Evolutionary conservation across 2,888 invertebrate genomes (phyloP).

Genomic region (Entomobrya proxima): DNA sequence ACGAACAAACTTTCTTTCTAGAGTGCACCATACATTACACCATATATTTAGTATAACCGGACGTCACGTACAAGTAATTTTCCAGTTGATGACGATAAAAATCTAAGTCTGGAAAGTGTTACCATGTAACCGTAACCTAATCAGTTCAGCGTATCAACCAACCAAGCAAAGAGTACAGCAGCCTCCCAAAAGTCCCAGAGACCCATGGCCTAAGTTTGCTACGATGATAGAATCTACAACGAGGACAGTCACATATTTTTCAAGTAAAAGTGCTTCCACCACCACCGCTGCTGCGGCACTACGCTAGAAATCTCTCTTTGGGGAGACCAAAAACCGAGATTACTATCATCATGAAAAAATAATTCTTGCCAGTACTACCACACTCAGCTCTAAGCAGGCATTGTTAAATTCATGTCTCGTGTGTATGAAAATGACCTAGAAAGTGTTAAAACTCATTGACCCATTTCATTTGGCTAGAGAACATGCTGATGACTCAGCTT

Average conservation of each 20-base stretch:
- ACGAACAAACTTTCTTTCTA: not conserved
- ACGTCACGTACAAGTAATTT: conserved; percentile 40
- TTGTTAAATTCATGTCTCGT: conserved; percentile 45
- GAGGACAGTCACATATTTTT: not conserved
- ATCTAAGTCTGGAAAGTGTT: conserved; percentile 37
- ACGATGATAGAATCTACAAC: not conserved
- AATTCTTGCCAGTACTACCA: not conserved
- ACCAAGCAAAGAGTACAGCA: not conserved
- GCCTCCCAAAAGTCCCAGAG: not conserved
- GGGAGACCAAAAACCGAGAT: not conserved
- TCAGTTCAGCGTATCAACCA: conserved; percentile 22
- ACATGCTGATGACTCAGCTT: conserved; percentile 36
- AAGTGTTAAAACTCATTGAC: conserved; percentile 49
- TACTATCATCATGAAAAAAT: conserved; percentile 35
- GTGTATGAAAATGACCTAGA: conserved; percentile 49
- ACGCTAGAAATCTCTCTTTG: not conserved
- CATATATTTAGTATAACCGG: not conserved
- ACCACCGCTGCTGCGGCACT: not conserved
- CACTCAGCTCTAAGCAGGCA: too few species aligned
- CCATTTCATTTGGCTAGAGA: conserved; percentile 43
- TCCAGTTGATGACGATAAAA: conserved; percentile 43
- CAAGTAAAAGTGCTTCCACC: not conserved
- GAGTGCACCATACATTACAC: not conserved
- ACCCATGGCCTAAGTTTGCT: not conserved
- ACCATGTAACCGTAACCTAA: not conserved